Base-by-base conservation (phyloP, 2,113 vertebrate species). In the Gila orcuttii region DNA sequence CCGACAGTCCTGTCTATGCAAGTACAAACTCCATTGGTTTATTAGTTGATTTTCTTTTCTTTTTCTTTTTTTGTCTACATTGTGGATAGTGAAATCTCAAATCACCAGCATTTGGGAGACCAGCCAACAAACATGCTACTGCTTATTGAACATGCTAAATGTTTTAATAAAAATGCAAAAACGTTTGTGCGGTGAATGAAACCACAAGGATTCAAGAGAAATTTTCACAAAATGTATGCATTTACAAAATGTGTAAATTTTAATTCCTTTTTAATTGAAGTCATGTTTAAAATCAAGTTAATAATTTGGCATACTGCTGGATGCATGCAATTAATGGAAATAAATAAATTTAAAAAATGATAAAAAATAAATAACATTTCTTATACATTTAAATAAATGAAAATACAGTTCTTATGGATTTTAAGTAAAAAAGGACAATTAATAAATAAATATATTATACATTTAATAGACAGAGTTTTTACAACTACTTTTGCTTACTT, bases 1-100 rank as follows among this genome's bases (percentile, higher is more conserved):
- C 17, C 3, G 9, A 8, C 15, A 68, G 64, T 17, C 47, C 23
- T 68, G 71, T 19, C 57, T 69, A 76, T 33, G 50, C 45, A 75
- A 23, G 10, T 45, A 45, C 45, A 8, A 52, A 45, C 33, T 33
- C 28, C 25, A 36, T 7, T 12, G 10, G 13, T 31, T 31, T 23
- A 66, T 15, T 8, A 9, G 33, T 33, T 57, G 6, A 25, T 68
- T 88, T 88, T 81, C 36, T 8, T 86, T 90, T 83, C 86, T 88
- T 75, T 88, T 39, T 83, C 66, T 69, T 87, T 89, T 78, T 82
- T 55, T 55, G 52, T 6, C 17, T 55, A 55, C 52, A 55, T 55
- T 55, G 52, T 55, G 17, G 5, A 66, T 31, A 66, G 2, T 33
- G 11, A 33, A 68, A 68, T 15, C 28, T 68, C 25, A 66, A 66